Percentiles rank a stretch among this genome's conserved stretches.
Evolutionary conservation across 2,888 invertebrate species (phyloP).

Genomic region (Podotricha telesiphe): DNA sequence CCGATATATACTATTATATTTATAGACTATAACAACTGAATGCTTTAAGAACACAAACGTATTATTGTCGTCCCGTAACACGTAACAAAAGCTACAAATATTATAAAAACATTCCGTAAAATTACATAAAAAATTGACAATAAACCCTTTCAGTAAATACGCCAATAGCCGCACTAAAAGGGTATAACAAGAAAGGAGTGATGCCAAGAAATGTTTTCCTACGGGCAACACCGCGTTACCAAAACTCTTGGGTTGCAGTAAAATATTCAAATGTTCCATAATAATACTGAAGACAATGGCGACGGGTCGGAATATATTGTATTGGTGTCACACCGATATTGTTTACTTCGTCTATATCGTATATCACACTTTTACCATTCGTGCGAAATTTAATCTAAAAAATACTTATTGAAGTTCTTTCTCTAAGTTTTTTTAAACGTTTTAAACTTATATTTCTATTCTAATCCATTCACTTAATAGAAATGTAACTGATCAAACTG

Average conservation of each 20-base stretch:
- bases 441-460: no score
- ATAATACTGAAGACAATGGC: conserved; percentile 49
- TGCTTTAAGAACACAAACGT: no score
- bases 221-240: conserved; percentile 53
- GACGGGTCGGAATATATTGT: conserved; percentile 29
- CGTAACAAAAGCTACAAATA: not conserved
- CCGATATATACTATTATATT: not conserved
- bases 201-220: conserved; percentile 27
- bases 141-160: conserved; percentile 23
- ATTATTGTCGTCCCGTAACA: not conserved
- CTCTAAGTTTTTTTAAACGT: not conserved
- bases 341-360: conserved; percentile 28
- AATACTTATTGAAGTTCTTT: not conserved
- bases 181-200: conserved; percentile 31
- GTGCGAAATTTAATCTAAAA: conserved; percentile 1
- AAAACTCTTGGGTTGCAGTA: conserved; percentile 53
- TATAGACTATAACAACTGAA: no score
- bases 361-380: conserved; percentile 17
- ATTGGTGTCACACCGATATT: conserved; percentile 29
- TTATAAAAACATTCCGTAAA: not conserved
- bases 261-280: conserved; percentile 67
- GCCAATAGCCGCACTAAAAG: conserved; percentile 27
- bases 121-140: conserved; percentile 11
- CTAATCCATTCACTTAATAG: no score
- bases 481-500: no score